Base-by-base conservation (phyloP, 2,797 vertebrate genomes). In the Enteromius anoplus region DNA sequence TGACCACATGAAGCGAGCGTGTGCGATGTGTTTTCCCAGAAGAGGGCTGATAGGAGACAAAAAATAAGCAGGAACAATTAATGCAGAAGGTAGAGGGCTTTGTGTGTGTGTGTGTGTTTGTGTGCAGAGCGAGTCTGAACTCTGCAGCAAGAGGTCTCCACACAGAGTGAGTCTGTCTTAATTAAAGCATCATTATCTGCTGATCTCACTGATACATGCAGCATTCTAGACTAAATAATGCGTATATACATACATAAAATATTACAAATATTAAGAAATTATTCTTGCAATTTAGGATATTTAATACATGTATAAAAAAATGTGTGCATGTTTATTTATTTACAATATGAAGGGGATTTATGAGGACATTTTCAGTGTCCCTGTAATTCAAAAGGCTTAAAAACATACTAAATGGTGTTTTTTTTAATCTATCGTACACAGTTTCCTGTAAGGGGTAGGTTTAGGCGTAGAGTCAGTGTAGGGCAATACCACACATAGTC, bases 131-230 rank as follows among this genome's bases (percentile, higher is more conserved):
- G 34, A 70, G n/a, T 76, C 29, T 49, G 75, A 78, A 49, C 78
- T 80, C 47, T 53, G 64, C 47, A 37, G 21, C 5, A n/a, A 66
- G 4, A 58, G 42, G 37, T 80, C 40, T 70, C 32, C 49, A 62
- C 60, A 76, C 32, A 66, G 15, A 81, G 55, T 55, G 73, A 60
- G 11, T 80, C 40, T 75, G 29, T 83, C 32, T 26, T 90, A 84
- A 91, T 91, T 84, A 89, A 65, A 37, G 75, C 75, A 80, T 84
- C 72, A 66, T 77, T 37, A 75, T 77, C 37, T 45, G 12, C 58
- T 77, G 75, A 53, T 79, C 47, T 23, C 47, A 51, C 64, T 9
- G 7, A 53, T 40, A 17, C 17, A 10, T 5, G 37, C 2, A 45
- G n/a, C 5, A 45, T 76, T 62, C 55, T 23, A 62, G 55, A 76